These are phyloP conservation scores for Incurvaria masculella DNA, from an alignment of 2,888 invertebrate species.

Conservation along the genomic window DNA sequence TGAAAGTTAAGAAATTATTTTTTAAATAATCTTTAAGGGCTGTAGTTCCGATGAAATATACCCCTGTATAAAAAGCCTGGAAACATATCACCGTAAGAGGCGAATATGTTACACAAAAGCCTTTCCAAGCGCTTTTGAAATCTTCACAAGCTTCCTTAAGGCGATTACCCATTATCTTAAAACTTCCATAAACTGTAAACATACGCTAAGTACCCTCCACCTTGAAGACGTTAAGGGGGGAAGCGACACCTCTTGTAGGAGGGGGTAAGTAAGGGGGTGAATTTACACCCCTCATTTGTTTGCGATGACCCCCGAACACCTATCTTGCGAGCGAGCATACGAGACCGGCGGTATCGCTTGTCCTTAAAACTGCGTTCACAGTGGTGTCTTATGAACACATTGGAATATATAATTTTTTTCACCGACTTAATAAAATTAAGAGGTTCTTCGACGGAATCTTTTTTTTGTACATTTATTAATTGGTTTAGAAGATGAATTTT, in stretches of 20 bases:
- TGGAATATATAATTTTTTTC: too few relatives aligned
- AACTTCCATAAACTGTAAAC: neutral
- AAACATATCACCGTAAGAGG: too few relatives aligned
- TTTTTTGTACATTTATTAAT: too few relatives aligned
- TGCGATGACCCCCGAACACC: slow-evolving; percentile 59
- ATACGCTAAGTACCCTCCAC: neutral
- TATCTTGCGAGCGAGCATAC: slow-evolving; percentile 28
- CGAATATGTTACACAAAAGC: too few relatives aligned
- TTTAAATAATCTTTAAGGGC: too few relatives aligned
- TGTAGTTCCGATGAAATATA: too few relatives aligned
- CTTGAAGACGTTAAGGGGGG: neutral
- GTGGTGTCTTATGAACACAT: too few relatives aligned
- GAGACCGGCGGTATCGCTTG: neutral
- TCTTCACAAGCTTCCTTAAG: neutral
- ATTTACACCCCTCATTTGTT: slow-evolving; percentile 67
- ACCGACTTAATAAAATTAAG: too few relatives aligned
- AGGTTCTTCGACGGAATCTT: too few relatives aligned
- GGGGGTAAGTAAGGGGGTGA: slow-evolving; percentile 32
- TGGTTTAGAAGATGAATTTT: too few relatives aligned
- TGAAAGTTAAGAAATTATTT: too few relatives aligned
- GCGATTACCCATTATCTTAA: neutral
- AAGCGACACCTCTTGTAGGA: slow-evolving; percentile 31
- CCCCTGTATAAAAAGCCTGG: too few relatives aligned
- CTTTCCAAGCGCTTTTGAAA: neutral
- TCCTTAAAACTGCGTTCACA: neutral